phyloP scores from a whole-genome alignment of 2,113 vertebrate genomes.

The Oreochromis niloticus region DNA sequence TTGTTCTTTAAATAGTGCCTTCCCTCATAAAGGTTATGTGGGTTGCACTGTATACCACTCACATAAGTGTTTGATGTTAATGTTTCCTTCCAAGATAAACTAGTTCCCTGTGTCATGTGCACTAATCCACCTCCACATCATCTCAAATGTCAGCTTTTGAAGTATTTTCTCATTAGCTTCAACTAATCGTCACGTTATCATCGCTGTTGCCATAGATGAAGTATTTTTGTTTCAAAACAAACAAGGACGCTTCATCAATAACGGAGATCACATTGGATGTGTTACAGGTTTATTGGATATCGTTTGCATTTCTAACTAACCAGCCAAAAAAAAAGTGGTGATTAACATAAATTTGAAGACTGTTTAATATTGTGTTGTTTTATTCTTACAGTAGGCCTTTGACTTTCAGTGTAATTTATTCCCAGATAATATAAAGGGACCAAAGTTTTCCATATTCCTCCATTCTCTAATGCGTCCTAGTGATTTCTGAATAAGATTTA shows the following conservation, averaged over 20 bases:
- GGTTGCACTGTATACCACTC: neutral
- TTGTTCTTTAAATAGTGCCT: neutral
- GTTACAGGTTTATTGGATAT: neutral
- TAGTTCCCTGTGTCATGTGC: neutral
- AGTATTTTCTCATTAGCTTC: neutral
- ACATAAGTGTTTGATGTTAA: neutral
- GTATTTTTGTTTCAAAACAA: neutral
- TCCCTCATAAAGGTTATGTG: neutral
- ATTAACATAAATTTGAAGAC: neutral
- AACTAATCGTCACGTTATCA: neutral
- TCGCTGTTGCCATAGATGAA: neutral
- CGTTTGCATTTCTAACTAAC: neutral
- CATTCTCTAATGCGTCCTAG: neutral
- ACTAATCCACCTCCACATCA: neutral
- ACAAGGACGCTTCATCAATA: neutral
- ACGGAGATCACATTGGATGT: neutral
- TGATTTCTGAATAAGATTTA: neutral
- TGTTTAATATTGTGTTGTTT: neutral
- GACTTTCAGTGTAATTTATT: neutral
- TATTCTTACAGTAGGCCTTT: neutral
- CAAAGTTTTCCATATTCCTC: neutral
- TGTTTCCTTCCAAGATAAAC: neutral
- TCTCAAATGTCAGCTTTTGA: neutral
- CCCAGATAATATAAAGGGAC: neutral
- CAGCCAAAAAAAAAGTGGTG: fast-evolving